Conservation (phyloP, 1,140 invertebrate species). For the Rhynchophorus ferrugineus region DNA sequence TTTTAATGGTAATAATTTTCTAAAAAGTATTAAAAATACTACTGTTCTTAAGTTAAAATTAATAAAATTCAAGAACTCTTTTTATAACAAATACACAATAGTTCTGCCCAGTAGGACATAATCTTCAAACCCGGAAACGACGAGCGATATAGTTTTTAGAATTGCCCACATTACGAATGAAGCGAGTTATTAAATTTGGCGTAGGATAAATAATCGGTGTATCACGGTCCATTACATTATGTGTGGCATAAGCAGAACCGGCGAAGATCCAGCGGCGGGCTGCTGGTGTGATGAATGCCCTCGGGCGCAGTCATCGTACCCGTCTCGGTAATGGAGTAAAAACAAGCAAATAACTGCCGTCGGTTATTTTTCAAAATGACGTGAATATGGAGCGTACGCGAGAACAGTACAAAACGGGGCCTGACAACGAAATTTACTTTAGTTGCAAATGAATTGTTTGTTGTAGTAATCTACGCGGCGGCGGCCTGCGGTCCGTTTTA, state of each 20-base stretch:
- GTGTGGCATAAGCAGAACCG: background rate
- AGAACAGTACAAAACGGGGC: background rate
- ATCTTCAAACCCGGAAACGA: too few relatives aligned
- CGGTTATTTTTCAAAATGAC: conserved; percentile 22
- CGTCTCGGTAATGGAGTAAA: conserved; percentile 9
- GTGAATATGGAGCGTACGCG: conserved; percentile 10
- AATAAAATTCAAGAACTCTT: too few relatives aligned
- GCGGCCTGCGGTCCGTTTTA: conserved; percentile 8
- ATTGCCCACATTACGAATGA: too few relatives aligned
- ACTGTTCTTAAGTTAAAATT: too few relatives aligned
- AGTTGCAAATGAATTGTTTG: conserved; percentile 24
- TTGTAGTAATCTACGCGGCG: conserved; percentile 16
- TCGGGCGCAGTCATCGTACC: background rate
- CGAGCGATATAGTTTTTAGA: too few relatives aligned
- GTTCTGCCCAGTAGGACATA: too few relatives aligned
- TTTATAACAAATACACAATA: too few relatives aligned
- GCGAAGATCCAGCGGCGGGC: background rate
- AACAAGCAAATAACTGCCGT: conserved; percentile 15
- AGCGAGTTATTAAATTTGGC: too few relatives aligned
- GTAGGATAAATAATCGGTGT: too few relatives aligned
- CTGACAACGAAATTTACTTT: conserved; percentile 17
- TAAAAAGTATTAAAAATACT: too few relatives aligned
- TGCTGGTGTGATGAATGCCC: conserved; percentile 1
- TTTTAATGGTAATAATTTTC: too few relatives aligned
- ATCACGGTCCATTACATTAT: background rate